Percentiles rank a stretch among this genome's conserved stretches.
These are phyloP conservation scores for Stenopsyche tienmushanensis DNA, from an alignment of 1,140 invertebrate species.

Conservation along the genomic window DNA sequence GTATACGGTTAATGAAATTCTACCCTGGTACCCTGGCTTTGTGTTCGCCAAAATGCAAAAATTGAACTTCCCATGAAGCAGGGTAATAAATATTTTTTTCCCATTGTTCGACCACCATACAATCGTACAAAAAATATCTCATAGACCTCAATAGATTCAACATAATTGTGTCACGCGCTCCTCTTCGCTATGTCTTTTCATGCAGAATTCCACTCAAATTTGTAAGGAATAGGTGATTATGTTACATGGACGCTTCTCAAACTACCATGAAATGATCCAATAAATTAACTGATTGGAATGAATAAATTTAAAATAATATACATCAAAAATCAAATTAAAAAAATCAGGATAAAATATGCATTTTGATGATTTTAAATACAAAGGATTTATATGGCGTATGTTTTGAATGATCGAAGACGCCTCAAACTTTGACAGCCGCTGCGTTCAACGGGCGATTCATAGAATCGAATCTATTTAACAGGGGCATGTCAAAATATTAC, in stretches of 20 bases:
- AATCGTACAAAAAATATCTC: constrained; percentile 13
- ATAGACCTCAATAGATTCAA: constrained; percentile 23
- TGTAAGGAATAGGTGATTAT: constrained; percentile 24
- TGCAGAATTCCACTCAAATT: constrained; percentile 24
- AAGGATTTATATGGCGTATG: no score
- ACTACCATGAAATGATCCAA: not conserved
- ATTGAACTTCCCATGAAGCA: not conserved
- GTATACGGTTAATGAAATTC: constrained; percentile 22
- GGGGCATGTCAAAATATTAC: constrained; percentile 29
- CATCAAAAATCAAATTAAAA: no score
- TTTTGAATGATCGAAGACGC: no score
- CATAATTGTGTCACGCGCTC: constrained; percentile 30
- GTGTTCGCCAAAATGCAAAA: not conserved
- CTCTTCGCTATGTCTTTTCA: constrained; percentile 26
- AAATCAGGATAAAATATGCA: no score
- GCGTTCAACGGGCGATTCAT: no score
- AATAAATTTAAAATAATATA: not conserved
- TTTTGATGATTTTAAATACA: no score
- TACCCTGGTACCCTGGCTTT: not conserved
- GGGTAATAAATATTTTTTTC: constrained; percentile 28
- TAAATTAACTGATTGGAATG: not conserved
- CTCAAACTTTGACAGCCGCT: no score
- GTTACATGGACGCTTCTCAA: constrained; percentile 18
- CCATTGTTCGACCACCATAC: constrained; percentile 10
- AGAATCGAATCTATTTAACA: constrained; percentile 22